A percentile compares a stretch with the other conserved stretches of the same genome.
These are phyloP conservation scores for Chloroclysta siterata DNA, from an alignment of 2,888 invertebrate genomes.

Conservation along the genomic window DNA sequence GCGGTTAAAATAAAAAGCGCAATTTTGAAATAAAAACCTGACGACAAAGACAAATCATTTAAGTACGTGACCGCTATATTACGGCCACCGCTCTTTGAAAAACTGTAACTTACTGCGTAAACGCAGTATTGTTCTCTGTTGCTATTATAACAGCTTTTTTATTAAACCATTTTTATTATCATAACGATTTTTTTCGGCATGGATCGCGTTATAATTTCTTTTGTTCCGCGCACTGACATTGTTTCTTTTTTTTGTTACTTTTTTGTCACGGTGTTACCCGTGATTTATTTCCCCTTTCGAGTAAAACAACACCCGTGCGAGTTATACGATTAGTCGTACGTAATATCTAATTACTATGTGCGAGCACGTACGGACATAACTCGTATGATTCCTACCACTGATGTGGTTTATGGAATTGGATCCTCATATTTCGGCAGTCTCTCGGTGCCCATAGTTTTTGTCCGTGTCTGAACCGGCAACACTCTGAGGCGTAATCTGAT, in stretches of 20 bases:
- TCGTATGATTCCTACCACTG: conserved; percentile 78
- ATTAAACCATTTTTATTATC: conserved; percentile 82
- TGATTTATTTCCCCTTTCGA: conserved; percentile 83
- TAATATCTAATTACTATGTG: conserved; percentile 85
- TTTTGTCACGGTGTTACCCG: conserved; percentile 73
- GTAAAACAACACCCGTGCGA: conserved; percentile 84
- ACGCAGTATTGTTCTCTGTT: conserved; percentile 75
- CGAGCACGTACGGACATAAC: conserved; percentile 82
- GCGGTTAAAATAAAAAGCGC: not conserved
- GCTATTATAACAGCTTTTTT: conserved; percentile 78
- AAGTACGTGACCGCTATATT: too few species aligned
- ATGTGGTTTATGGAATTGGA: conserved; percentile 84
- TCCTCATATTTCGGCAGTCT: conserved; percentile 83
- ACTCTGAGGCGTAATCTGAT: conserved; percentile 72
- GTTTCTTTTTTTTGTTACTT: conserved; percentile 74
- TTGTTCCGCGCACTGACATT: conserved; percentile 80
- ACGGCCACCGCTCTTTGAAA: not conserved
- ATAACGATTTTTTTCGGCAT: conserved; percentile 81
- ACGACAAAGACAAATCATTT: too few species aligned
- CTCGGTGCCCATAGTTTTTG: conserved; percentile 75
- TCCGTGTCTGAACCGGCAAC: conserved; percentile 66
- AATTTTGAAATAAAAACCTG: too few species aligned
- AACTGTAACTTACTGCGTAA: conserved; percentile 50
- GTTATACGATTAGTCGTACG: conserved; percentile 80
- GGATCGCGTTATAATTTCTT: conserved; percentile 81